phyloP scores from a whole-genome alignment of 2,888 invertebrate species.

The Eumacrocentrus americanus region DNA sequence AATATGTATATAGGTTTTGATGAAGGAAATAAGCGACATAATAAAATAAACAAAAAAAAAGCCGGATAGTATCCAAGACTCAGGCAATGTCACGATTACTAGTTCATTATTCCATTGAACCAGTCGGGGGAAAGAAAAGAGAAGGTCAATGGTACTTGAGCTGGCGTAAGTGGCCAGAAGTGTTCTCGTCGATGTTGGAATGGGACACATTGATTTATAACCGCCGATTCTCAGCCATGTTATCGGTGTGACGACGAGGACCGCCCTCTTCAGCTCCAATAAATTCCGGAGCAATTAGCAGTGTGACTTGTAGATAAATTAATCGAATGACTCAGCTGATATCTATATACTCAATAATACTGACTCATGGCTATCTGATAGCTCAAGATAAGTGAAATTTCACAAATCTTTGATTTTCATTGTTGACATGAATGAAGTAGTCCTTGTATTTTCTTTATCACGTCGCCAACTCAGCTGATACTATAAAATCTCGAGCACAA shows the following conservation, averaged over 20 bases:
- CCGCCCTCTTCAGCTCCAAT: not conserved
- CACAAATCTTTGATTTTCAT: too few species aligned
- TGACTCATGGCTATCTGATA: too few species aligned
- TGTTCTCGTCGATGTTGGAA: conserved; percentile 6
- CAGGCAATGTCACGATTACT: not conserved
- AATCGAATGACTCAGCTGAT: too few species aligned
- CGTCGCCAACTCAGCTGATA: conserved; percentile 1
- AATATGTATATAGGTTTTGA: too few species aligned
- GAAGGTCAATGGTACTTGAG: not conserved
- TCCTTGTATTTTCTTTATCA: not conserved
- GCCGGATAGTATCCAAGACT: not conserved
- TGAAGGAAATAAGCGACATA: too few species aligned
- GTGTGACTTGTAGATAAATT: not conserved
- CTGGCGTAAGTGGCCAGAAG: conserved; percentile 9
- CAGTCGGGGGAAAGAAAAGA: not conserved
- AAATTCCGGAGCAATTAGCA: not conserved
- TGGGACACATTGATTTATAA: conserved; percentile 17
- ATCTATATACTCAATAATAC: too few species aligned
- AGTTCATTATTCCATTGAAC: conserved; percentile 2
- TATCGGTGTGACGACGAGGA: conserved; percentile 7
- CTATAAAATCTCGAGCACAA: conserved; percentile 26
- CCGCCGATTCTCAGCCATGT: not conserved
- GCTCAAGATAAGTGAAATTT: too few species aligned
- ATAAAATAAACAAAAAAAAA: too few species aligned
- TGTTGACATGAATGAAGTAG: too few species aligned